phyloP scores from a whole-genome alignment of 2,797 vertebrate species.

The Rhinatrema bivittatum region DNA sequence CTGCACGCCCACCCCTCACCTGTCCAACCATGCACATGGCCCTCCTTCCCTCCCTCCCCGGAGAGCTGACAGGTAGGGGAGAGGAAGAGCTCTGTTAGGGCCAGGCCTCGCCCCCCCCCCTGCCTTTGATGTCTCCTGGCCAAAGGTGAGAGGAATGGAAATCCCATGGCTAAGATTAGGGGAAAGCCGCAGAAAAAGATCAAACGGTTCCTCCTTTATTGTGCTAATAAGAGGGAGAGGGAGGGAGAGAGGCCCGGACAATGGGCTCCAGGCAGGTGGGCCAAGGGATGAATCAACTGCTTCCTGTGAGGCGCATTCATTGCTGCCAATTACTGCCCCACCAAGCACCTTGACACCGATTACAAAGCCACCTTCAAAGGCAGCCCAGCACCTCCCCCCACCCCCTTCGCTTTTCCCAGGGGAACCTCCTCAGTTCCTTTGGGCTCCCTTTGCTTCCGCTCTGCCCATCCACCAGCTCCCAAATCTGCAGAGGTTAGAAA shows the following conservation, averaged over 20 bases:
- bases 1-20: too few relatives aligned
- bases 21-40: conserved; percentile 5
- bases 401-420: too few relatives aligned
- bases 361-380: conserved; percentile 50
- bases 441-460: background rate
- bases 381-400: background rate
- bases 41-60: conserved; percentile 59
- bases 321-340: conserved; percentile 75
- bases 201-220: conserved; percentile 71
- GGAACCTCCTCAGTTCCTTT: background rate
- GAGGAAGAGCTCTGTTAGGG: conserved; percentile 55
- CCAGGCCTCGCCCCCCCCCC: conserved; percentile 13
- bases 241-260: conserved; percentile 49
- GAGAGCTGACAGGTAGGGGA: conserved; percentile 69
- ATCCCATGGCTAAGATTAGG: conserved; percentile 50
- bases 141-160: background rate
- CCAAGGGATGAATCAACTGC: conserved; percentile 70
- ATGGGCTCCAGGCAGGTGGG: conserved; percentile 58
- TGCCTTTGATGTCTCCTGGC: background rate
- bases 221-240: conserved; percentile 78
- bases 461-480: too few relatives aligned
- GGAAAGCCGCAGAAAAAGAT: conserved; percentile 63
- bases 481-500: too few relatives aligned
- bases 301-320: conserved; percentile 73
- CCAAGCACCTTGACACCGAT: conserved; percentile 65